Conservation (phyloP, 2,888 invertebrate species). For the Drosophila acutilabella region DNA sequence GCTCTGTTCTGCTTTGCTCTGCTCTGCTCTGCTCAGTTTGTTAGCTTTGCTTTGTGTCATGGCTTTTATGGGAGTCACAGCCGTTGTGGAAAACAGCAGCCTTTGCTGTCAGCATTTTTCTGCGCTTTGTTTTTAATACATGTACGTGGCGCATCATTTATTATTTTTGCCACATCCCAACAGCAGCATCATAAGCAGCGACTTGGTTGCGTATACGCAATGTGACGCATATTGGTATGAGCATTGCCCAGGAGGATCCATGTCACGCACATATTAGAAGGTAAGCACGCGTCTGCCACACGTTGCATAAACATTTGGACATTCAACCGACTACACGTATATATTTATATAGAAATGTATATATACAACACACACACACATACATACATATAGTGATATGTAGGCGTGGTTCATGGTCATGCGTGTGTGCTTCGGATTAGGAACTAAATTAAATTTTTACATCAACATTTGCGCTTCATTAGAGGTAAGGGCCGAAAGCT, state of each 20-base stretch:
- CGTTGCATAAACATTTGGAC: slow-evolving; percentile 77
- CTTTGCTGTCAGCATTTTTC: slow-evolving; percentile 74
- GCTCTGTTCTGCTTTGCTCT: too few relatives aligned
- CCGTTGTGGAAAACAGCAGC: slow-evolving; percentile 34
- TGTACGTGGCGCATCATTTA: slow-evolving; percentile 78
- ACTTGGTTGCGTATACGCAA: slow-evolving; percentile 67
- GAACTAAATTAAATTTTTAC: slow-evolving; percentile 80
- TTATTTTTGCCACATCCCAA: slow-evolving; percentile 62
- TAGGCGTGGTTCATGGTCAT: slow-evolving; percentile 26
- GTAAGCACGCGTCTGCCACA: slow-evolving; percentile 72
- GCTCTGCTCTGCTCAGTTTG: slow-evolving; percentile 50
- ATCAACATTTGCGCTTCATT: slow-evolving; percentile 80
- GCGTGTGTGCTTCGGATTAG: slow-evolving; percentile 67
- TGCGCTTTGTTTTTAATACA: slow-evolving; percentile 77
- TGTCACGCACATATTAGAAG: slow-evolving; percentile 77
- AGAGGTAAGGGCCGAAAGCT: slow-evolving; percentile 56
- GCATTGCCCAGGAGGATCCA: slow-evolving; percentile 57
- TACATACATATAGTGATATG: not conserved
- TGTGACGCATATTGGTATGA: slow-evolving; percentile 35
- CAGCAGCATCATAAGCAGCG: slow-evolving; percentile 17
- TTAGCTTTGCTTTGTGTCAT: slow-evolving; percentile 70
- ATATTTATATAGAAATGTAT: not conserved
- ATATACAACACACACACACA: not conserved
- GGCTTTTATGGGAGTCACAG: slow-evolving; percentile 43
- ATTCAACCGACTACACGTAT: slow-evolving; percentile 33